Evolutionary conservation across 1,140 invertebrate genomes (phyloP).

Genomic region (Sitodiplosis mosellana): DNA sequence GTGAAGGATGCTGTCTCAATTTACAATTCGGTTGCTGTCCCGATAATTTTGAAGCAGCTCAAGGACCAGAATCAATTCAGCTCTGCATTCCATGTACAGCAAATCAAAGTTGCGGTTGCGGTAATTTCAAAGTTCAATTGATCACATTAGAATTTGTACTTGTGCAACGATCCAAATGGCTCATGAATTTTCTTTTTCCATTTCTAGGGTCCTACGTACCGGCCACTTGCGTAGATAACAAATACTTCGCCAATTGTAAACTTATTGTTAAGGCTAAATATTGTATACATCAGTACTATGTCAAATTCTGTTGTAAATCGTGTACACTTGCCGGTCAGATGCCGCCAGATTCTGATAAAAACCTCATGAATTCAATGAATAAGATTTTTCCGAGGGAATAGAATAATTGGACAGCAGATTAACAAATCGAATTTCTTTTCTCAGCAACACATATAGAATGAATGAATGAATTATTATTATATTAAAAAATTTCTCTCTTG

Average conservation of each 20-base stretch:
- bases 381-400: no score
- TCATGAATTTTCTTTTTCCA: constrained; percentile 14
- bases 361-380: neutral
- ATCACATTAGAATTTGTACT: neutral
- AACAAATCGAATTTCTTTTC: no score
- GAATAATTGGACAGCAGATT: no score
- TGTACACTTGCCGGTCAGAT: constrained; percentile 70
- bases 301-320: constrained; percentile 81
- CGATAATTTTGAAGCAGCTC: no score
- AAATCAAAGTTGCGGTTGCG: constrained; percentile 49
- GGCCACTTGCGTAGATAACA: constrained; percentile 65
- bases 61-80: constrained; percentile 49
- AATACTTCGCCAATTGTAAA: constrained; percentile 73
- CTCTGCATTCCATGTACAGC: constrained; percentile 35
- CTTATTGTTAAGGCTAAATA: constrained; percentile 66
- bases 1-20: constrained; percentile 66
- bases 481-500: no score
- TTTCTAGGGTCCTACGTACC: constrained; percentile 47
- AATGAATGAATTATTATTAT: no score
- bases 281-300: constrained; percentile 75
- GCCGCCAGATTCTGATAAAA: neutral
- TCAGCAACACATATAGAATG: no score
- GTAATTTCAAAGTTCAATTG: constrained; percentile 25
- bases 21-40: constrained; percentile 67
- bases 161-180: no score